Percentiles rank a stretch among this genome's conserved stretches.
phyloP scores from a whole-genome alignment of 2,888 invertebrate species.

The Stenurella melanura region DNA sequence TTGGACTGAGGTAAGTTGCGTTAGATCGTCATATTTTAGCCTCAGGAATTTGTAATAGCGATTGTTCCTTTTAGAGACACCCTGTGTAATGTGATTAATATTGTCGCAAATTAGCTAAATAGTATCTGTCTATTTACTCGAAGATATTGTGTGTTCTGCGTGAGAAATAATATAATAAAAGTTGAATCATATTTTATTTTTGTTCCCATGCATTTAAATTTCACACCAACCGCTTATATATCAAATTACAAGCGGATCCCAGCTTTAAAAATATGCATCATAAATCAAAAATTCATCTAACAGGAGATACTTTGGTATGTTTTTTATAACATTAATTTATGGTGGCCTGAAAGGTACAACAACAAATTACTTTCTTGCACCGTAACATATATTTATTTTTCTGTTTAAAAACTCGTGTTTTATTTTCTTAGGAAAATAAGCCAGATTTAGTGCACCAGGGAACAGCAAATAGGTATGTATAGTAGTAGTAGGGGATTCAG shows the following conservation, averaged over 20 bases:
- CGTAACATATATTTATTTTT: background rate
- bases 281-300: constrained; percentile 7
- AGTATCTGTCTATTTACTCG: background rate
- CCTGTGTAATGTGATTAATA: too few relatives aligned
- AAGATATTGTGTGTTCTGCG: background rate
- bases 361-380: background rate
- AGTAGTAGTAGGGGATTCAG: too few relatives aligned
- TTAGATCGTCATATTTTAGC: too few relatives aligned
- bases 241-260: background rate
- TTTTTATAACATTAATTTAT: constrained; percentile 2
- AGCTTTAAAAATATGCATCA: background rate
- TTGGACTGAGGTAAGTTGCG: too few relatives aligned
- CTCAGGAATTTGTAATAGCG: too few relatives aligned
- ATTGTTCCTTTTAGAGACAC: too few relatives aligned
- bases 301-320: background rate
- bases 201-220: constrained; percentile 1
- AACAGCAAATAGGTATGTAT: background rate
- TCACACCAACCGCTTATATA: background rate
- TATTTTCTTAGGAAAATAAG: background rate
- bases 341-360: background rate
- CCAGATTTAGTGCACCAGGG: background rate
- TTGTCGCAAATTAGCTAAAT: background rate
- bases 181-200: background rate
- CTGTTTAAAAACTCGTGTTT: background rate
- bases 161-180: background rate